Base-by-base conservation (phyloP, 2,888 invertebrate genomes). In the Campoletis raptor region DNA sequence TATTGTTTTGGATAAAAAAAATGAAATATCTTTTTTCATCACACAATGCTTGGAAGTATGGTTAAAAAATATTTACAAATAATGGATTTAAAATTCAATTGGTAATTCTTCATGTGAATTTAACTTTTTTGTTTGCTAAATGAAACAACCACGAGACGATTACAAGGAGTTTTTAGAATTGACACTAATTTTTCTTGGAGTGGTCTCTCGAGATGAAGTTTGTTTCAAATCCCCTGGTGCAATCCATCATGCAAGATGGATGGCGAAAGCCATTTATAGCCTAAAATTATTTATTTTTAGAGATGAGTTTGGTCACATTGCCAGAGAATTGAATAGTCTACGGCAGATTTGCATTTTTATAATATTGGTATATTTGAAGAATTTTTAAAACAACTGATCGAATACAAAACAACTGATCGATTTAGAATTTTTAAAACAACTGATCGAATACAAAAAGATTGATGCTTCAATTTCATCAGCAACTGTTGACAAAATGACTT, bases 101-200 rank as follows among this genome's bases (percentile, higher is more conserved):
- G 7, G 54, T 54, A 54, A 54, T 54, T 54, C 8, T 54, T 54
- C n/a, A 54, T 54, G 54, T 54, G 54, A 54, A n/a, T 57, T 24
- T 57, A 57, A 57, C 54, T 54, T 54, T 61, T 61, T 1, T 61
- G 0, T 61, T 61, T 61, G 9, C 6, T 61, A 61, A 30, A 24
- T 61, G 5, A 6, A 0, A 5, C 61, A 64, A 82, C 67, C 82
- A 21, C 37, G 82, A 82, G 82, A 82, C 18, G 66, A 37, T 1
- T 37, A 40, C 8, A 40, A 66, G 8, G 66, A 66, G 8, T 66
- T 66, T 0, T 36, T 66, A 4, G 36, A 66, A 36, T 36, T 66
- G 36, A 15, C 66, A 15, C n/a, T 66, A 15, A 66, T 66, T 40
- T 37, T 66, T 37, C 37, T 66, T 37, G 40, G 66, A 37, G 15